Percentiles rank a stretch among this genome's conserved stretches.
Conservation (phyloP, 2,797 vertebrate genomes). For the Gephyroberyx darwinii region DNA sequence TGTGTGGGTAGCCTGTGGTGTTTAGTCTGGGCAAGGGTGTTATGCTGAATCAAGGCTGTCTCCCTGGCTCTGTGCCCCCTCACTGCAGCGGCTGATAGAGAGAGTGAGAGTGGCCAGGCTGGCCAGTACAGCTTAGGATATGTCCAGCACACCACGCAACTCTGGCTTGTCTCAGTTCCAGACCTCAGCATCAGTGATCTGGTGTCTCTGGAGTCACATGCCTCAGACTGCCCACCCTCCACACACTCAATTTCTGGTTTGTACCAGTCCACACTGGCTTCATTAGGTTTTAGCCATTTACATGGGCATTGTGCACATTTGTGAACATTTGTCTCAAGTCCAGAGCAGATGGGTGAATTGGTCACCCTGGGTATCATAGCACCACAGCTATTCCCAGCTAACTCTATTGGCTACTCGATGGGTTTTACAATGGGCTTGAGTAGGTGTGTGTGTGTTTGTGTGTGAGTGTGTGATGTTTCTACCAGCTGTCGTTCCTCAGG, state of each 20-base stretch:
- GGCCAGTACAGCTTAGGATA: constrained; percentile 47
- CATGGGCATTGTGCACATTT: constrained; percentile 21
- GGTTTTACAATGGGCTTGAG: constrained; percentile 55
- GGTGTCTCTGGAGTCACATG: constrained; percentile 10
- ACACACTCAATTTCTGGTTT: constrained; percentile 21
- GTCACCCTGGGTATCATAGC: constrained; percentile 38
- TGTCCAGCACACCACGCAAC: constrained; percentile 17
- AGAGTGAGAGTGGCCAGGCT: constrained; percentile 1
- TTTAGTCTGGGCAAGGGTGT: constrained; percentile 55
- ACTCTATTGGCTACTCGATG: constrained; percentile 28
- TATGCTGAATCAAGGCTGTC: constrained; percentile 57
- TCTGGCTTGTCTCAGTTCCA: constrained; percentile 21
- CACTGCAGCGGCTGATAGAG: constrained; percentile 58
- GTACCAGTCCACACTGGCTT: constrained; percentile 10
- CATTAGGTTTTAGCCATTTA: constrained; percentile 25
- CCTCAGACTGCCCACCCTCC: constrained; percentile 1
- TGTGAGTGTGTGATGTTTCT: constrained; percentile 47
- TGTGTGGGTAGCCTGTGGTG: constrained; percentile 19
- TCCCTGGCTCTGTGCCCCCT: constrained; percentile 56
- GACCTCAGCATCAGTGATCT: constrained; percentile 24
- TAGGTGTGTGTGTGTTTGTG: constrained; percentile 32
- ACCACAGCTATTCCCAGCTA: constrained; percentile 54
- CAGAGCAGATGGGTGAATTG: constrained; percentile 36
- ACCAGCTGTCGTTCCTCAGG: constrained; percentile 50
- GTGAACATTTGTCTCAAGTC: constrained; percentile 38